Conservation (phyloP, 2,113 vertebrate species). For the Meleagris gallopavo region DNA sequence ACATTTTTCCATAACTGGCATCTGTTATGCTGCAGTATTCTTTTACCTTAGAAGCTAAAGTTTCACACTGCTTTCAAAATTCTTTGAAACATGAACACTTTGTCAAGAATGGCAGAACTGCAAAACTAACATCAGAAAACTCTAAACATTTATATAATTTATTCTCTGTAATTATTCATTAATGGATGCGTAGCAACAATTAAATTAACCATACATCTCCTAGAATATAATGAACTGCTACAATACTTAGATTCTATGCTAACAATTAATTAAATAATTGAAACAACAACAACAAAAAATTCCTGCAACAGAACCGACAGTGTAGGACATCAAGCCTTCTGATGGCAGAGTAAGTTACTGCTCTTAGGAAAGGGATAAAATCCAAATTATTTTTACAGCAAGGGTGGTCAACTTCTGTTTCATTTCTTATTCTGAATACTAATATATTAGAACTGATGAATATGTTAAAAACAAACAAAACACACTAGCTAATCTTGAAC, state of each 20-base stretch:
- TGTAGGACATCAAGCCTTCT: not conserved
- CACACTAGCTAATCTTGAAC: not conserved
- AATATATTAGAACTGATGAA: not conserved
- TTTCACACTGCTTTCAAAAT: not conserved
- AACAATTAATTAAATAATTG: not conserved
- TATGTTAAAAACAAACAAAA: not conserved
- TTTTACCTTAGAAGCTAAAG: not conserved
- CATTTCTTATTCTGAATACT: not conserved
- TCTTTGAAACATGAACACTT: not conserved
- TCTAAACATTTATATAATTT: not conserved
- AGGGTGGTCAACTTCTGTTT: not conserved
- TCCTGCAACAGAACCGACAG: not conserved
- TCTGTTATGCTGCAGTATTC: not conserved
- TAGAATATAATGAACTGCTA: not conserved
- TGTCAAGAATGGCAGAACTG: not conserved
- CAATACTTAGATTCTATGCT: not conserved
- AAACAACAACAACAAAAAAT: not conserved
- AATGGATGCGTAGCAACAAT: not conserved
- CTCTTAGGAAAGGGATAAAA: not conserved
- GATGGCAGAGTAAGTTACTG: not conserved
- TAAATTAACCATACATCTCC: not conserved
- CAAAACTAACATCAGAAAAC: not conserved
- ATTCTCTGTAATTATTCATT: not conserved
- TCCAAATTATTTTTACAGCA: not conserved
- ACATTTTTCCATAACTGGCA: fast-evolving